Base-by-base conservation (phyloP, 2,113 vertebrate species). In the Ochotona princeps region DNA sequence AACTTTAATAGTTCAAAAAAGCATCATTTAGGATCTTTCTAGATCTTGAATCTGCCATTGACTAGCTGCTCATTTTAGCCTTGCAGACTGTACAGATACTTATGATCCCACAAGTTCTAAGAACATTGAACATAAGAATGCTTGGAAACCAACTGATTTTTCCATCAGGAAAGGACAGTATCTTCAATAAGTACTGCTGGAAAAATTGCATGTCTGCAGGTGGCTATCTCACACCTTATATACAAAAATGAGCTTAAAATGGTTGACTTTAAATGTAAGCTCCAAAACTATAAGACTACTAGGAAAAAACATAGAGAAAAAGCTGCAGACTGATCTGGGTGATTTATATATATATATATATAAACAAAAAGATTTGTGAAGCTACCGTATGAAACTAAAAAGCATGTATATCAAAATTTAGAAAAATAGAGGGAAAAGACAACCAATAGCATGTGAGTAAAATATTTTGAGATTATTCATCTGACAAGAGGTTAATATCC, bases 1-100 rank as follows among this genome's bases (percentile, higher is more conserved):
- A 88, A 88, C 87, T 93, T 93, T 83, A 47, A 32, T 86, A 80
- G 23, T 61, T 89, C 87, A 75, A 89, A 84, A 84, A 35, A 65
- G 80, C 49, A 85, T 83, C 51, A 57, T 15, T 88, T 49, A 95
- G 82, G 25, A 65, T 87, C 78, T 94, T 87, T 90, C 51, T 82
- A 51, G 9, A 35, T 90, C 23, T 32, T 73, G 7, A 94, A 92
- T 82, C 63, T 96, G 38, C 75, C 82, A 28, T 67, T 79, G 13
- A 91, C 85, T 78, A 90, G 5, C 5, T 90, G 87, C 86, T 83
- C 61, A 47, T 96, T 92, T 26, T 72, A 83, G 17, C 76, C 75
- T 67, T 81, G 76, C 11, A 75, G 3, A 74, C 76, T 74, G 18
- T 67, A 66, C 76, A 87, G 44, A 76, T 90, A 57, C 74, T 93